Base-by-base conservation (phyloP, 1,140 invertebrate species). In the Eurosta solidaginis region DNA sequence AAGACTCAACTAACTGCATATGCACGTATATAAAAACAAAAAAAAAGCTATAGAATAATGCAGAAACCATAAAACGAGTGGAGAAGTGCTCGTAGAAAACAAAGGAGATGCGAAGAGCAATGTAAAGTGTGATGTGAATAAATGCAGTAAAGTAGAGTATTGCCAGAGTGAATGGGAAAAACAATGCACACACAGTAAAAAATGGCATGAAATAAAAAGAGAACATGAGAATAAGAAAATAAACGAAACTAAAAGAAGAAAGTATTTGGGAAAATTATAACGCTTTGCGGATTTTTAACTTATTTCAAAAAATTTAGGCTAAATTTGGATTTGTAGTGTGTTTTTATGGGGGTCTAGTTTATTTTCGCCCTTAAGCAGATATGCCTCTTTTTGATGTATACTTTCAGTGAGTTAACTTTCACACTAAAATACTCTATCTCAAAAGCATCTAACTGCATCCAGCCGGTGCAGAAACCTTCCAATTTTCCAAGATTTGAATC, bases 1-100 rank as follows among this genome's bases (percentile, higher is more conserved):
- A 40, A 68, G 59, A 68, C 59, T 68, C 59, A 68, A 68, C 59
- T 68, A 68, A 33, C 59, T 68, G 59, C 33, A 40, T 68, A 17
- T 68, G 59, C 59, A 68, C 5, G 12, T 9, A 68, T 33, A 29
- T 29, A 59, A 59, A 54, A 59, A 27, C 54, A 42, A 40, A 22
- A 59, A 36, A 9, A 33, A 54, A 54, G 27, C 6, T 10, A 1
- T 2, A 42, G 59, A 68, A 68, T 36, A 68, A 68, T 68, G 40
- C 36, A 40, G 59, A 68, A 68, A 40, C 6, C 33, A 68, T n/a
- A 68, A 68, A 68, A n/a, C 14, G 10, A 22, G 59, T 2, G n/a
- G 33, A 10, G 33, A 2, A 40, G 20, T 27, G 29, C 0, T n/a
- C n/a, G n/a, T n/a, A n/a, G n/a, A n/a, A n/a, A n/a, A n/a, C 6